Base-by-base conservation (phyloP, 2,888 invertebrate species). In the Dendrolimus houi region DNA sequence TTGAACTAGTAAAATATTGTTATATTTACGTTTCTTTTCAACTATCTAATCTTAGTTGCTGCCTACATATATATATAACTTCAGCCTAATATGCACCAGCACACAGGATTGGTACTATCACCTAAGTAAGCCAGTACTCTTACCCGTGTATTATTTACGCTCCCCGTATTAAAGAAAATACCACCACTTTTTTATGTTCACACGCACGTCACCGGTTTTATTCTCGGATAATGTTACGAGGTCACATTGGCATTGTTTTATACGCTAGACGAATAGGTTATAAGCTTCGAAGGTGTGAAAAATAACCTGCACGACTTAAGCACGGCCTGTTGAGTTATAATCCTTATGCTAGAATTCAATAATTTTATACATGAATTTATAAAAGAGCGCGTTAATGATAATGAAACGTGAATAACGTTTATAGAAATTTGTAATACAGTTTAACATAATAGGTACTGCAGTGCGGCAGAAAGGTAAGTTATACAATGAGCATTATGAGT, bases 241-340 rank as follows among this genome's bases (percentile, higher is more conserved):
- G 55, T 55, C 42, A 42, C 42, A 55, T 55, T 55, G 55, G 41
- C 55, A 55, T 17, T 47, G 3, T 47, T 47, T 47, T 47, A 29
- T 29, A 29, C 29, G 29, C 29, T 29, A 29, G 29, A 29, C 29
- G 29, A 29, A 29, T 29, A 29, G 29, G 29, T 29, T 29, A 29
- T 29, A 29, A 40, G n/a, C 41, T 54, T n/a, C 41, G 29, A 29
- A 29, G 29, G 29, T 29, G 29, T 10, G 47, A 10, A 47, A 47
- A 47, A 12, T 12, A 47, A 47, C 9, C 47, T 12, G 47, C 47
- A 47, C 47, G 47, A 47, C 47, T 47, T 47, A 8, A 47, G 47
- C 47, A 47, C 47, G 47, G 12, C 47, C 12, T 47, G 47, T 47
- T 47, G 47, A 47, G 47, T 6, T 47, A 10, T 9, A 10, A 10